Conservation (phyloP, 1,140 invertebrate species). For the roundworm (Caenorhabditis elegans) region WBcel235 BX284602.5:9598001-9598500, state of each 20-base stretch:
- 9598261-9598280: neutral
- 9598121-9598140: neutral
- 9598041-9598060: conserved; percentile 61
- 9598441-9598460: neutral
- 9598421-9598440: neutral
- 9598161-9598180: neutral
- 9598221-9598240: too few species aligned
- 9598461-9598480: neutral
- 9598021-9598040: conserved; percentile 56
- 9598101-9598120: conserved; percentile 30
- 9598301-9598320: neutral
- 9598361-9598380: neutral
- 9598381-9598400: neutral
- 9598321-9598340: too few species aligned
- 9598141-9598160: neutral
- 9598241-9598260: neutral
- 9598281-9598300: neutral
- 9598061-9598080: conserved; percentile 58
- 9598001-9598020: conserved; percentile 62
- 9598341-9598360: neutral
- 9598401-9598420: neutral
- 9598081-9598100: conserved; percentile 47
- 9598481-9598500: conserved; percentile 61
- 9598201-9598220: too few species aligned
- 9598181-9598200: too few species aligned